Percentiles rank a stretch among this genome's conserved stretches.
Evolutionary conservation across 92 coral and sea anemone genomes (phyloP).

Genomic region (Porites divaricata): DNA sequence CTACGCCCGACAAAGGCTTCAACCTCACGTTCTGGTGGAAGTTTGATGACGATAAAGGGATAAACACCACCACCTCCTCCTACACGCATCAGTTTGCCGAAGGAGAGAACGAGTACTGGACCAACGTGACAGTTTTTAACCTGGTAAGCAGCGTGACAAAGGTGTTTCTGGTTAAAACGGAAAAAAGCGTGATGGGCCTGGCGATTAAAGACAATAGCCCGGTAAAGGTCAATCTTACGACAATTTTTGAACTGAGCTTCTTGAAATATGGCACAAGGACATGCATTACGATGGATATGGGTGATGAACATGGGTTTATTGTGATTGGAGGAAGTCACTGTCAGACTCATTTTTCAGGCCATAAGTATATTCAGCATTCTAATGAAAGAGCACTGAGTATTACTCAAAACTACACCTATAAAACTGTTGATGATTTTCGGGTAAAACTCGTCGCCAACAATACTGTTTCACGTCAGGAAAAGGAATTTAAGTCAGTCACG

Average conservation of each 20-base stretch:
- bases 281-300: slow-evolving; percentile 69
- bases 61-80: slow-evolving; percentile 36
- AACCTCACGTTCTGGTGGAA: slow-evolving; percentile 70
- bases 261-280: slow-evolving; percentile 73
- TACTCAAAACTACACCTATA: slow-evolving; percentile 46
- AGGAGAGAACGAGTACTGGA: slow-evolving; percentile 5
- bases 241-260: slow-evolving; percentile 57
- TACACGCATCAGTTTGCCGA: slow-evolving; percentile 40
- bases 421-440: slow-evolving; percentile 44
- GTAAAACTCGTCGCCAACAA: slow-evolving; percentile 79
- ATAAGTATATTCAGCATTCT: not conserved
- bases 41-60: slow-evolving; percentile 44
- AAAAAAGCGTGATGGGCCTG: slow-evolving; percentile 53
- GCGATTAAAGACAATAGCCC: slow-evolving; percentile 67
- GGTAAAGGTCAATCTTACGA: slow-evolving; percentile 49
- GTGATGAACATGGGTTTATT: slow-evolving; percentile 53
- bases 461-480: slow-evolving; percentile 58
- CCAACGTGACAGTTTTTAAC: slow-evolving; percentile 69
- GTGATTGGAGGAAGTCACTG: slow-evolving; percentile 71
- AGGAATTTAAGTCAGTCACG: slow-evolving; percentile 65
- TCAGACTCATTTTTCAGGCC: not conserved
- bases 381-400: slow-evolving; percentile 21
- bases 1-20: slow-evolving; percentile 63
- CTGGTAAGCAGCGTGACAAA: slow-evolving; percentile 62
- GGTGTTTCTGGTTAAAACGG: slow-evolving; percentile 16